Conservation (phyloP, 2,888 invertebrate species). For the Maniola hyperantus region DNA sequence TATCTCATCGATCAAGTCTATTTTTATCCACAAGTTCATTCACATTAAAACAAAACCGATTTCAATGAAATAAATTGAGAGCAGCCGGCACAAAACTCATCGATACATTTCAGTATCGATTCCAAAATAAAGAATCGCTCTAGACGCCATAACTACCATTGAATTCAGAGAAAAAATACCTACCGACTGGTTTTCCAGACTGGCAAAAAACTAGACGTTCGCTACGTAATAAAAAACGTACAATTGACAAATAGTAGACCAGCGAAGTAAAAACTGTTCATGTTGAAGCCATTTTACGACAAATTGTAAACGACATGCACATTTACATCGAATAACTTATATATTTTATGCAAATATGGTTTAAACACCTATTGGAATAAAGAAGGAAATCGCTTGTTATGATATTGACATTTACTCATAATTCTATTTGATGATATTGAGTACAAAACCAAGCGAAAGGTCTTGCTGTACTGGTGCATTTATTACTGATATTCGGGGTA, state of each 20-base stretch:
- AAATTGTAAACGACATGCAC: conserved; percentile 19
- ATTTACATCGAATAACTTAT: not conserved
- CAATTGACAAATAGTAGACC: conserved; percentile 23
- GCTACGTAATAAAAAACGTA: conserved; percentile 17
- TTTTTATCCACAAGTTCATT: conserved; percentile 2
- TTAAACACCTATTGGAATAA: not conserved
- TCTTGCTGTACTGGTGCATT: conserved; percentile 33
- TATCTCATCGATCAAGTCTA: conserved; percentile 7
- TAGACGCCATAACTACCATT: conserved; percentile 29
- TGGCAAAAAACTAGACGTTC: conserved; percentile 23
- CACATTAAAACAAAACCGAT: conserved; percentile 1
- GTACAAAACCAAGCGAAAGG: conserved; percentile 17
- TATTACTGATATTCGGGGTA: conserved; percentile 38
- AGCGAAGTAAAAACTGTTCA: conserved; percentile 9
- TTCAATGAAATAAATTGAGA: conserved; percentile 11
- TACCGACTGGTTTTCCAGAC: conserved; percentile 23
- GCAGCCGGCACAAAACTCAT: not conserved
- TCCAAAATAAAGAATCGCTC: conserved; percentile 24
- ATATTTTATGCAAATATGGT: conserved; percentile 19
- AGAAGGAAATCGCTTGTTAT: conserved; percentile 15
- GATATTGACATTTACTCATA: conserved; percentile 12
- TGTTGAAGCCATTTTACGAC: conserved; percentile 18
- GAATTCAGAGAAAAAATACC: conserved; percentile 28
- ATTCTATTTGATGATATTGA: conserved; percentile 20
- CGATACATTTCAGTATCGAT: conserved; percentile 26